phyloP scores from a whole-genome alignment of 2,797 vertebrate genomes.

The Rousettus madagascariensis region DNA sequence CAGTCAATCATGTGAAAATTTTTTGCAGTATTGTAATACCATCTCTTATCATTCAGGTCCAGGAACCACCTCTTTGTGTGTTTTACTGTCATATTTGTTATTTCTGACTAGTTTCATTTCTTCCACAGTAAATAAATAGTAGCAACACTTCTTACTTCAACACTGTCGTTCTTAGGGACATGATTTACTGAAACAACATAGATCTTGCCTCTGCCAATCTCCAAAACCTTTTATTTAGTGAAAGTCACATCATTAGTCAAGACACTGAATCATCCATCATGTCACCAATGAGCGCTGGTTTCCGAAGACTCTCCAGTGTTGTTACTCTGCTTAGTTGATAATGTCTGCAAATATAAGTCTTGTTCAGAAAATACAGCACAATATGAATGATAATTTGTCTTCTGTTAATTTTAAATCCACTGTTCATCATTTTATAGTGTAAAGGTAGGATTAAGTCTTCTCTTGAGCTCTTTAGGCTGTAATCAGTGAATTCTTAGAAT shows the following conservation, averaged over 20 bases:
- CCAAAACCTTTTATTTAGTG: neutral
- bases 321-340: neutral
- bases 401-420: neutral
- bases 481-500: neutral
- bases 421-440: neutral
- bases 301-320: neutral
- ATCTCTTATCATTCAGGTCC: neutral
- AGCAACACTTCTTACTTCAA: neutral
- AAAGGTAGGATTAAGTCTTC: neutral
- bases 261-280: neutral
- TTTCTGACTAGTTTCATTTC: constrained; percentile 12
- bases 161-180: neutral
- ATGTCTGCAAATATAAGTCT: neutral
- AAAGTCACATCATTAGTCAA: neutral
- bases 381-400: neutral
- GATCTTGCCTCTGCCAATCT: neutral
- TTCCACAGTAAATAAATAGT: constrained; percentile 11
- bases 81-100: neutral
- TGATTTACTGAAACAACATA: neutral
- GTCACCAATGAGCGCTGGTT: neutral
- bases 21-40: neutral
- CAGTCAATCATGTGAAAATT: neutral
- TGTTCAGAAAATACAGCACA: neutral
- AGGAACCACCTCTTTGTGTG: neutral
- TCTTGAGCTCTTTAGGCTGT: neutral